Conservation (phyloP, 1,140 invertebrate genomes). For the Cotesia glomerata region DNA sequence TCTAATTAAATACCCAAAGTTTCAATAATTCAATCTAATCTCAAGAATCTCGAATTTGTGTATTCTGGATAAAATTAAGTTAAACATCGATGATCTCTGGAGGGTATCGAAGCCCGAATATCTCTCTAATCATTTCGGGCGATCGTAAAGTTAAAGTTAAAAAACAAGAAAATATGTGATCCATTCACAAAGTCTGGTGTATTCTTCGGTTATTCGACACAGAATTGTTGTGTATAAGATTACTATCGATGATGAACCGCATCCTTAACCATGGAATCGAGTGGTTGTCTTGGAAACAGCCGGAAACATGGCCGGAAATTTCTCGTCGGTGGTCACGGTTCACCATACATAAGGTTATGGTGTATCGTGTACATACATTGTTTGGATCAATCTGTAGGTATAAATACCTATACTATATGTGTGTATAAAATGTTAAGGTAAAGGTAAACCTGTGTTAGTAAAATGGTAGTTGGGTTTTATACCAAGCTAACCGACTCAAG, state of each 20-base stretch:
- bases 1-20: too few relatives aligned
- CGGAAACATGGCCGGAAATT: slow-evolving; percentile 32
- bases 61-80: too few relatives aligned
- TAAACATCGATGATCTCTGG: too few relatives aligned
- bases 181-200: not conserved
- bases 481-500: slow-evolving; percentile 8
- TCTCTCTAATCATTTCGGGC: too few relatives aligned
- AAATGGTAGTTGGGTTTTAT: too few relatives aligned
- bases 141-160: not conserved
- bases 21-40: too few relatives aligned
- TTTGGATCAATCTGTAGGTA: not conserved
- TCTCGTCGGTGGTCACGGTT: slow-evolving; percentile 29
- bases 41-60: too few relatives aligned
- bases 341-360: slow-evolving; percentile 9
- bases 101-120: too few relatives aligned
- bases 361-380: not conserved
- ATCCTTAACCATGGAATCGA: slow-evolving; percentile 7
- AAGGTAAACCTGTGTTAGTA: too few relatives aligned
- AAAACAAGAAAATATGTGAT: not conserved
- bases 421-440: not conserved
- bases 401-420: not conserved
- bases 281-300: slow-evolving; percentile 3
- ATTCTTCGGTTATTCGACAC: not conserved
- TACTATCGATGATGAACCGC: slow-evolving; percentile 5
- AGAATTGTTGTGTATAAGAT: slow-evolving; percentile 7